Percentiles rank a stretch among this genome's conserved stretches.
phyloP scores from a whole-genome alignment of 2,113 vertebrate species.

The Myocastor coypus region DNA sequence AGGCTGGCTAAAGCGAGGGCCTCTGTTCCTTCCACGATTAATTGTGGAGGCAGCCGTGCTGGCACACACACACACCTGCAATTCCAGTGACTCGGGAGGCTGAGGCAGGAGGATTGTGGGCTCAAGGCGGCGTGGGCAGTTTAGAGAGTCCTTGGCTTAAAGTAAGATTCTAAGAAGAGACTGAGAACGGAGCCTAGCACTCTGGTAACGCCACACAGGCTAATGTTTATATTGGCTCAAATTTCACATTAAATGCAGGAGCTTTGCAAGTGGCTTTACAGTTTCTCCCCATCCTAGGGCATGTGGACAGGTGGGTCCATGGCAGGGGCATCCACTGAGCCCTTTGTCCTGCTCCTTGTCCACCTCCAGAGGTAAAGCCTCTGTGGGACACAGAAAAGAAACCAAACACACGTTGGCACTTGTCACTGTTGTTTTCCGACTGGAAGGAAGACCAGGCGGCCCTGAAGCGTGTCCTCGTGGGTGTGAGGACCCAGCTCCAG shows the following conservation, averaged over 20 bases:
- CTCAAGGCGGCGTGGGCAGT: not conserved
- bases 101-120: not conserved
- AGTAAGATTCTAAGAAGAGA: not conserved
- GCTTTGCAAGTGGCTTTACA: fast-evolving
- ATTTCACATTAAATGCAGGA: not conserved
- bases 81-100: not conserved
- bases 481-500: fast-evolving
- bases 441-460: fast-evolving
- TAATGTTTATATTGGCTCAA: not conserved
- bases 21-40: not conserved
- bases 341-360: not conserved
- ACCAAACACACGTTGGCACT: fast-evolving
- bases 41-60: not conserved
- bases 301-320: fast-evolving
- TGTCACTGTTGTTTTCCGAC: not conserved
- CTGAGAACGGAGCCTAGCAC: not conserved
- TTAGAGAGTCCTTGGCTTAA: not conserved
- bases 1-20: fast-evolving
- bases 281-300: fast-evolving
- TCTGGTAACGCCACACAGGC: not conserved
- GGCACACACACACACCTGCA: not conserved
- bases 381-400: fast-evolving
- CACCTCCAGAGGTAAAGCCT: fast-evolving
- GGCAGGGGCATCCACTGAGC: not conserved
- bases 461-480: fast-evolving